Evolutionary conservation across 1,140 invertebrate species (phyloP).

Genomic region (Drosophila sulfurigaster): DNA sequence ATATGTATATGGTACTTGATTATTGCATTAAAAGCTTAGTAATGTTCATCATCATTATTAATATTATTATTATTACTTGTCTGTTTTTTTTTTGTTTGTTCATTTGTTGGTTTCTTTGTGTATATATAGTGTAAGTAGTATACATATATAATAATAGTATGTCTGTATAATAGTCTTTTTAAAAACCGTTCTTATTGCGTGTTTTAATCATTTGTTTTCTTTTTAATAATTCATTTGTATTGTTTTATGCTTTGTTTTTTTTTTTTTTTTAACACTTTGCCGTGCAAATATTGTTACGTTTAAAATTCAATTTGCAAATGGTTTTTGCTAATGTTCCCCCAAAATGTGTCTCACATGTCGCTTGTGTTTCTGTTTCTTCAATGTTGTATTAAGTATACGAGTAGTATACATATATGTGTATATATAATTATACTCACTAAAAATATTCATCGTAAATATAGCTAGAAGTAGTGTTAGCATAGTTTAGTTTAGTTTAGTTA

Average conservation of each 20-base stretch:
- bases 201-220: constrained; percentile 34
- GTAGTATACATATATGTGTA: neutral
- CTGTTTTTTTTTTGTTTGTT: constrained; percentile 3
- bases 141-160: constrained; percentile 41
- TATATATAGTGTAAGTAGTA: constrained; percentile 52
- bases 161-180: constrained; percentile 78
- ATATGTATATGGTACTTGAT: constrained; percentile 72
- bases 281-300: constrained; percentile 73
- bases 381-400: constrained; percentile 7
- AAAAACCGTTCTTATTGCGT: constrained; percentile 80
- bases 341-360: constrained; percentile 81
- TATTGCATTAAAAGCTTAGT: constrained; percentile 83
- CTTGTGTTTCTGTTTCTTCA: constrained; percentile 52
- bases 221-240: neutral
- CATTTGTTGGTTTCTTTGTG: constrained; percentile 43
- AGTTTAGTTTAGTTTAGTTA: constrained; percentile 61
- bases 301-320: constrained; percentile 80
- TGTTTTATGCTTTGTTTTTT: constrained; percentile 14
- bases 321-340: constrained; percentile 77
- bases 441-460: constrained; percentile 66
- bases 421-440: constrained; percentile 51
- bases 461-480: constrained; percentile 56
- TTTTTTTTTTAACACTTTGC: constrained; percentile 65
- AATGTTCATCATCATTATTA: constrained; percentile 56
- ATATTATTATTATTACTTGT: constrained; percentile 26